Conservation (phyloP, 2,888 invertebrate genomes). For the Hoplodrina blanda region DNA sequence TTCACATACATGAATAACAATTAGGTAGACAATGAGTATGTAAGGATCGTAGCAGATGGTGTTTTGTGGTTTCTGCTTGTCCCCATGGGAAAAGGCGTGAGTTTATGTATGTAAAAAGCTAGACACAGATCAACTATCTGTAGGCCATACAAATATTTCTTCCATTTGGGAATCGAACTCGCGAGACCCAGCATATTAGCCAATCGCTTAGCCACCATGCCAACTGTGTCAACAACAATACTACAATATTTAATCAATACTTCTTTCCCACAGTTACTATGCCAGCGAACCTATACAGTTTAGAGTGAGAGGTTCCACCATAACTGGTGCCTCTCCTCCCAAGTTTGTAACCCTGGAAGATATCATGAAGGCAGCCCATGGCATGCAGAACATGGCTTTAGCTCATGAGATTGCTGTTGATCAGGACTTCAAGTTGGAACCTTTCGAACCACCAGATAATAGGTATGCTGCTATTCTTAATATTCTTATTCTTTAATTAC, state of each 20-base stretch:
- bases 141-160: no score
- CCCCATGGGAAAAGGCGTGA: no score
- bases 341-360: conserved; percentile 96
- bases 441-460: conserved; percentile 94
- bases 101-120: no score
- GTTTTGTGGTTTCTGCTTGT: no score
- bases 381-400: conserved; percentile 97
- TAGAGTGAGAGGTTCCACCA: conserved; percentile 90
- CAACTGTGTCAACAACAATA: no score
- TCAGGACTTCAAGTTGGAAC: conserved; percentile 96
- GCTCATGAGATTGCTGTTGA: conserved; percentile 99
- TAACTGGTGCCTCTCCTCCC: conserved; percentile 94
- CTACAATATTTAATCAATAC: conserved; percentile 31
- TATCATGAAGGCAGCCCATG: conserved; percentile 96
- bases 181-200: no score
- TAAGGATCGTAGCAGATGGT: no score
- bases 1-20: no score
- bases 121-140: no score
- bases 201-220: no score
- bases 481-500: not conserved
- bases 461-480: conserved; percentile 91
- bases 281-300: conserved; percentile 88
- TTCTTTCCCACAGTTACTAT: conserved; percentile 74
- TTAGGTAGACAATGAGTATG: no score
- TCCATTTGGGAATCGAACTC: no score